These are phyloP conservation scores for Agrochola litura DNA, from an alignment of 2,888 invertebrate species.

Conservation along the genomic window DNA sequence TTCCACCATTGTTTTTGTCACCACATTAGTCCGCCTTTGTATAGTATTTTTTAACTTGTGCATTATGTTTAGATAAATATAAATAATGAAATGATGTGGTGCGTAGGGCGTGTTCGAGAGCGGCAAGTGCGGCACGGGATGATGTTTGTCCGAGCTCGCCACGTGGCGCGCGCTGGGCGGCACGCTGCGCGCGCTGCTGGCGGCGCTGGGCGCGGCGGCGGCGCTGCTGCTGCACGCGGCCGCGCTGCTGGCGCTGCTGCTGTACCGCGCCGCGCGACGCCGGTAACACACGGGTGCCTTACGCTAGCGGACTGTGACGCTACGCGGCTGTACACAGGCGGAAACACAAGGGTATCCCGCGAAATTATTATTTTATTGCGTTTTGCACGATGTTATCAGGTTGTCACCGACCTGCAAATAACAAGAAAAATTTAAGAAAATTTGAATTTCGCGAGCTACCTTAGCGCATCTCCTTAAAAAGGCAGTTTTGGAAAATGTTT, in stretches of 20 bases:
- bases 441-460: neutral
- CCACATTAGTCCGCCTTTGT: no score
- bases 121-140: slow-evolving; percentile 96
- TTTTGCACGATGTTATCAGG: neutral
- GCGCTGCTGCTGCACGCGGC: slow-evolving; percentile 66
- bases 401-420: no score
- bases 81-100: neutral
- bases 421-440: no score
- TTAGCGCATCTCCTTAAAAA: no score
- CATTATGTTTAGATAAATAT: no score
- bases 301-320: neutral
- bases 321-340: neutral
- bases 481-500: neutral
- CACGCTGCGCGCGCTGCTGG: slow-evolving; percentile 67
- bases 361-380: neutral
- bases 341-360: neutral
- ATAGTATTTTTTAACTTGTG: no score
- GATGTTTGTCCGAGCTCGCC: slow-evolving; percentile 85
- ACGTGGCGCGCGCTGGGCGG: slow-evolving; percentile 70
- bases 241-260: slow-evolving; percentile 73
- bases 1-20: no score
- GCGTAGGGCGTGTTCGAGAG: slow-evolving; percentile 94
- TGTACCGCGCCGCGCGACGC: slow-evolving; percentile 62
- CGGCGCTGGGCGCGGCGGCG: slow-evolving; percentile 67
- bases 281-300: slow-evolving; percentile 62